Evolutionary conservation across 2,797 vertebrate genomes (phyloP).

Genomic region (Hypotaenidia okinawae): DNA sequence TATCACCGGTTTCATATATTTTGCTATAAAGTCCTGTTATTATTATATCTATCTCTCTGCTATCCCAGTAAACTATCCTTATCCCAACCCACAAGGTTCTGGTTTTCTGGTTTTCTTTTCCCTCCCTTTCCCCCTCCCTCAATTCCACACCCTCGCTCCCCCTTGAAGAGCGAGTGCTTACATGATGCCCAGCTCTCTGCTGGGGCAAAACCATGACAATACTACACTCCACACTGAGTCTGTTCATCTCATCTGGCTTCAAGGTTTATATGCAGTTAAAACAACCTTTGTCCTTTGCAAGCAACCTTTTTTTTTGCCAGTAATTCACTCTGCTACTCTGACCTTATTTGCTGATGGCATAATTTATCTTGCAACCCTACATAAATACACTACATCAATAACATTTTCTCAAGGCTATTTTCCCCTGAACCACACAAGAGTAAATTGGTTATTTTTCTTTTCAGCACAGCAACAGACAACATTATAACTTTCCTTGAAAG

Average conservation of each 20-base stretch:
- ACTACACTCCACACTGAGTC: neutral
- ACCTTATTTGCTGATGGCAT: conserved; percentile 80
- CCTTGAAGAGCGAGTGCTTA: too few species aligned
- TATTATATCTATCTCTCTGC: too few species aligned
- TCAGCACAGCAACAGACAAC: conserved; percentile 47
- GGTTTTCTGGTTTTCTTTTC: too few species aligned
- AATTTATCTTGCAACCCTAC: conserved; percentile 79
- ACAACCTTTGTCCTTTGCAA: conserved; percentile 50
- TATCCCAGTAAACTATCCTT: too few species aligned
- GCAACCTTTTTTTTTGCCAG: conserved; percentile 52
- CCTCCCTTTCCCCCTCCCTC: too few species aligned
- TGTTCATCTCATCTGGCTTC: conserved; percentile 31
- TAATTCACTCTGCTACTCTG: conserved; percentile 60
- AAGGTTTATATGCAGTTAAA: conserved; percentile 59
- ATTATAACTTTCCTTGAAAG: conserved; percentile 56
- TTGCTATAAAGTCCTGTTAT: too few species aligned
- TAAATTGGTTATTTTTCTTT: conserved; percentile 75
- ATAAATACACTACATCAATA: conserved; percentile 78
- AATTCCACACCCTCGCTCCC: too few species aligned
- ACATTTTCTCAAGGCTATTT: conserved; percentile 77
- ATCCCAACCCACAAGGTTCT: too few species aligned
- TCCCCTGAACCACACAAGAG: conserved; percentile 64
- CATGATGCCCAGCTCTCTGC: too few species aligned
- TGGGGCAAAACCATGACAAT: too few species aligned
- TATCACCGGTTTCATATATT: too few species aligned